Conservation (phyloP, 2,888 invertebrate species). For the Ormyrus nitidulus region DNA sequence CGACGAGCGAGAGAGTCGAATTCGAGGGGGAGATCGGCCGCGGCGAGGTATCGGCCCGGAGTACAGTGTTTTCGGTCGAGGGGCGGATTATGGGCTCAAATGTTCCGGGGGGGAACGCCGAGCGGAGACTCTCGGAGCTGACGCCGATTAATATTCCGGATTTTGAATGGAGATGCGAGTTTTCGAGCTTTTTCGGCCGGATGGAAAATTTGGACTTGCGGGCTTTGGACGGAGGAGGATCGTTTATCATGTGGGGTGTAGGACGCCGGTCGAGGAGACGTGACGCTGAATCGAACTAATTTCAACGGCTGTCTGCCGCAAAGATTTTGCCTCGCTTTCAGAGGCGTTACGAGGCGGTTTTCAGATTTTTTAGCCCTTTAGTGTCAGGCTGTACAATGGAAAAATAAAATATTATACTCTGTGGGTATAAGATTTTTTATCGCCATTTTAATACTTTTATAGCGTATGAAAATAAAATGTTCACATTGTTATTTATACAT, state of each 20-base stretch:
- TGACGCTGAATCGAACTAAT: too few species aligned
- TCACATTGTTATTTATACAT: too few species aligned
- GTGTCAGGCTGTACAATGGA: too few species aligned
- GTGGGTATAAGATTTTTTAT: neutral
- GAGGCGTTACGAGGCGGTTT: too few species aligned
- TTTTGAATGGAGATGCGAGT: neutral
- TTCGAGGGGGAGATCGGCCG: neutral
- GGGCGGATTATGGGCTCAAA: conserved; percentile 22
- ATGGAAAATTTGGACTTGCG: conserved; percentile 5
- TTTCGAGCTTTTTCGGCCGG: conserved; percentile 1
- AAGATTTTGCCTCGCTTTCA: too few species aligned
- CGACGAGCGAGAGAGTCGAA: neutral
- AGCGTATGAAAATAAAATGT: too few species aligned
- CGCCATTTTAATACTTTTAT: too few species aligned
- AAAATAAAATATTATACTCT: too few species aligned
- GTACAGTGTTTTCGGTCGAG: conserved; percentile 28
- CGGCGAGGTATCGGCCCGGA: neutral
- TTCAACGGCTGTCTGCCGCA: too few species aligned
- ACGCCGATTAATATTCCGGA: conserved; percentile 27
- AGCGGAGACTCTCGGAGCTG: neutral
- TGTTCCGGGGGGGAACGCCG: neutral
- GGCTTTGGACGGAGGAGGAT: neutral
- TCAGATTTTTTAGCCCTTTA: too few species aligned
- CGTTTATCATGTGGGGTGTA: neutral
- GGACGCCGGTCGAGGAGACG: too few species aligned